These are phyloP conservation scores for Nothoprocta pentlandii DNA, from an alignment of 2,113 vertebrate genomes.

Conservation along the genomic window DNA sequence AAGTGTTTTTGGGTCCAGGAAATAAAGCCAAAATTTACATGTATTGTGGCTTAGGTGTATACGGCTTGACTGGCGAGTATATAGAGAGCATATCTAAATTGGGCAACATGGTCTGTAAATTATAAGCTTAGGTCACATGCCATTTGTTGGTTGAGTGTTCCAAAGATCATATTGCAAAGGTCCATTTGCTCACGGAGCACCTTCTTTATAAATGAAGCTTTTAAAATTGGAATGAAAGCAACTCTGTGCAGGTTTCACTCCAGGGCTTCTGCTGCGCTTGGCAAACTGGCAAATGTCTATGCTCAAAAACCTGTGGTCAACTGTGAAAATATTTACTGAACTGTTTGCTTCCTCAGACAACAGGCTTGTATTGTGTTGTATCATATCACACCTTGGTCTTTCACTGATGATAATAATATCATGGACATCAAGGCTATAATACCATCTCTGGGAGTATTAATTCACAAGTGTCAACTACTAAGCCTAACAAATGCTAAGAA, in stretches of 20 bases:
- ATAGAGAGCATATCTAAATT: conserved; percentile 1
- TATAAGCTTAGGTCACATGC: conserved; percentile 45
- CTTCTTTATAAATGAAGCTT: conserved; percentile 3
- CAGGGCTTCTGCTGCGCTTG: neutral
- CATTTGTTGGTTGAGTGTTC: conserved; percentile 30
- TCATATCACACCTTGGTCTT: neutral
- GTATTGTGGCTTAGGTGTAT: neutral
- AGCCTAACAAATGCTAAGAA: neutral
- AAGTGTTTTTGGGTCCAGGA: neutral
- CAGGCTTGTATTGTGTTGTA: neutral
- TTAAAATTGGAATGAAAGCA: neutral
- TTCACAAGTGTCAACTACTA: neutral
- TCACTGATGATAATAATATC: neutral
- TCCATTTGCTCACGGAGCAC: neutral
- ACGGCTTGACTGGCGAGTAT: neutral
- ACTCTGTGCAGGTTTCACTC: neutral
- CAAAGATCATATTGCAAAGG: conserved; percentile 42
- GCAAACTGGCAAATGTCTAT: neutral
- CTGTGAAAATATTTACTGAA: conserved; percentile 30
- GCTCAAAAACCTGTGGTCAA: neutral
- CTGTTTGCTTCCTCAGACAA: neutral
- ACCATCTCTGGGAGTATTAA: neutral
- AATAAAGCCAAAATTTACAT: neutral
- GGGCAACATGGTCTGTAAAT: conserved; percentile 35
- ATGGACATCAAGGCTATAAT: neutral